phyloP scores from a whole-genome alignment of 2,113 vertebrate species.

The Oceanodroma tethys region DNA sequence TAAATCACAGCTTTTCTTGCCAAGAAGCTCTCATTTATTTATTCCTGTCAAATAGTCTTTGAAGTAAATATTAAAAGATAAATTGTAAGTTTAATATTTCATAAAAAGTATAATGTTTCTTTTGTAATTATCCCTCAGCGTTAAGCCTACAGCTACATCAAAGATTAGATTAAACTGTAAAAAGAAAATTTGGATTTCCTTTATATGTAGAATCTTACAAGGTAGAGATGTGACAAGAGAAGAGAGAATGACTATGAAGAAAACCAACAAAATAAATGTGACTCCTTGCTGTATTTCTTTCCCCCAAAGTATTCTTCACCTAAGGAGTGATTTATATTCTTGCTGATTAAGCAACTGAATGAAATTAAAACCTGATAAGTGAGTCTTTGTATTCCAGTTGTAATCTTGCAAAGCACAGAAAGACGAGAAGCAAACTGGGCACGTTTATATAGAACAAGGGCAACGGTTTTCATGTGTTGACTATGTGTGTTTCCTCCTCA shows the following conservation, averaged over 20 bases:
- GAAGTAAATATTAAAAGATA: constrained; percentile 49
- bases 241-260: background rate
- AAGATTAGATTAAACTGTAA: background rate
- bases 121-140: constrained; percentile 2
- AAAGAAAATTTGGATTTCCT: background rate
- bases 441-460: background rate
- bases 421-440: background rate
- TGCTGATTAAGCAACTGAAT: constrained; percentile 37
- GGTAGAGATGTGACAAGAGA: background rate
- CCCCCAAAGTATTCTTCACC: background rate
- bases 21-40: constrained; percentile 49
- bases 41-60: constrained; percentile 62
- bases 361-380: constrained; percentile 16
- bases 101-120: constrained; percentile 27
- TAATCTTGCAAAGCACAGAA: background rate
- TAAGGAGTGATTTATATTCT: constrained; percentile 1
- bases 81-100: constrained; percentile 33
- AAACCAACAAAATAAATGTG: background rate
- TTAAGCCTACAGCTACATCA: background rate
- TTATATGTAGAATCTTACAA: background rate
- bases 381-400: background rate
- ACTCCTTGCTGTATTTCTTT: background rate
- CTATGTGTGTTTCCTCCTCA: background rate
- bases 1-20: constrained; percentile 63
- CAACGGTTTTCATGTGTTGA: fast-evolving